These are phyloP conservation scores for Argynnis bischoffii DNA, from an alignment of 2,888 invertebrate species.

Conservation along the genomic window DNA sequence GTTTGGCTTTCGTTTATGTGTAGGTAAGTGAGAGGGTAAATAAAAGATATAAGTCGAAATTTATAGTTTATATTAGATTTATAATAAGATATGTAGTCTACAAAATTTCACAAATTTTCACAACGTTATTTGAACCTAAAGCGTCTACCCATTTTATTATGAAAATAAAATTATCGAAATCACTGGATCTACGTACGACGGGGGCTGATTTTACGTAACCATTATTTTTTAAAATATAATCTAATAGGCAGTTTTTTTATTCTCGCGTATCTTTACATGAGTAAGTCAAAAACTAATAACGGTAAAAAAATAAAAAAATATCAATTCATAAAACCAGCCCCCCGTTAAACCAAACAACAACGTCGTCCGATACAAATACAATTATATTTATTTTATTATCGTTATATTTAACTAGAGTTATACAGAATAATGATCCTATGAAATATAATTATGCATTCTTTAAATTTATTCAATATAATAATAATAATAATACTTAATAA, in stretches of 20 bases:
- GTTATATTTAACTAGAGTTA: constrained; percentile 83
- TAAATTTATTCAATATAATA: constrained; percentile 82
- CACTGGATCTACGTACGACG: constrained; percentile 76
- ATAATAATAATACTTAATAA: constrained; percentile 82
- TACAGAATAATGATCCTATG: constrained; percentile 84
- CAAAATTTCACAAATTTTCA: constrained; percentile 83
- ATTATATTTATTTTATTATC: constrained; percentile 68
- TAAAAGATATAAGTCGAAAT: constrained; percentile 75
- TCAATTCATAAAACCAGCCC: constrained; percentile 78
- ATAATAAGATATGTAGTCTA: constrained; percentile 83
- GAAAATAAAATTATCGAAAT: constrained; percentile 82
- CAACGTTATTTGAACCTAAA: constrained; percentile 83
- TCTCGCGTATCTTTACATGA: constrained; percentile 75
- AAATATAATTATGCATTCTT: constrained; percentile 83
- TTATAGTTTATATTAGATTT: constrained; percentile 83
- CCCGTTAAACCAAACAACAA: constrained; percentile 68
- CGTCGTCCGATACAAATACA: constrained; percentile 67
- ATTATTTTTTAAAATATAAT: constrained; percentile 82
- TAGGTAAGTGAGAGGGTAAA: constrained; percentile 45
- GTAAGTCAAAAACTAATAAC: constrained; percentile 80
- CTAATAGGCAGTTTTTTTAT: constrained; percentile 79
- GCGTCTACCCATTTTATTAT: constrained; percentile 82
- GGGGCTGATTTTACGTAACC: constrained; percentile 76
- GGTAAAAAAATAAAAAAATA: constrained; percentile 83
- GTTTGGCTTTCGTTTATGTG: background rate